phyloP scores from a whole-genome alignment of 2,113 vertebrate species.

The Pollachius pollachius region DNA sequence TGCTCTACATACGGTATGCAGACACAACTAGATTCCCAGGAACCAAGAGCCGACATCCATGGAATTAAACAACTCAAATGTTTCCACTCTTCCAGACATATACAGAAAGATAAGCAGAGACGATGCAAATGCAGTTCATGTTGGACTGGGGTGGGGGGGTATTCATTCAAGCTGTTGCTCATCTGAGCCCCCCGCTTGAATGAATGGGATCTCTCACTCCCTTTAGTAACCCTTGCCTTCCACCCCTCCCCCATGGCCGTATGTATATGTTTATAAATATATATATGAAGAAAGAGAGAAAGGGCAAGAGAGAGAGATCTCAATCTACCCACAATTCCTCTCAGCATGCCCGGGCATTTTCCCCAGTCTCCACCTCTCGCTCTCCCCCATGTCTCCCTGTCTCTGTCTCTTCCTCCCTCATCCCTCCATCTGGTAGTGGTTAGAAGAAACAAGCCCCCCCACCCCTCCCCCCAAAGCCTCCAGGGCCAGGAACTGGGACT shows the following conservation, averaged over 20 bases:
- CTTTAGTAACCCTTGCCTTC: neutral
- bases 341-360: neutral
- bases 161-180: too few relatives aligned
- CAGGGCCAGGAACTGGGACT: slow-evolving; percentile 66
- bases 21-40: too few relatives aligned
- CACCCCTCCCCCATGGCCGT: neutral
- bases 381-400: slow-evolving; percentile 24
- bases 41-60: too few relatives aligned
- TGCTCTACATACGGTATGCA: too few relatives aligned
- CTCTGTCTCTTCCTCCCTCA: slow-evolving; percentile 39
- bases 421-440: slow-evolving; percentile 69
- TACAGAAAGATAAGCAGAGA: neutral
- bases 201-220: neutral
- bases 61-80: neutral
- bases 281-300: neutral
- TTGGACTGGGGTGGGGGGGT: too few relatives aligned
- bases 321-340: neutral
- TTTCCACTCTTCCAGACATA: neutral
- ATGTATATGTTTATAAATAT: neutral
- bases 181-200: too few relatives aligned
- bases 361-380: slow-evolving; percentile 6
- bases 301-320: slow-evolving; percentile 1
- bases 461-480: slow-evolving; percentile 27
- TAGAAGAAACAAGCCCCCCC: slow-evolving; percentile 55
- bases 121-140: too few relatives aligned